These are phyloP conservation scores for Festucalex cinctus DNA, from an alignment of 2,113 vertebrate genomes.

Conservation along the genomic window DNA sequence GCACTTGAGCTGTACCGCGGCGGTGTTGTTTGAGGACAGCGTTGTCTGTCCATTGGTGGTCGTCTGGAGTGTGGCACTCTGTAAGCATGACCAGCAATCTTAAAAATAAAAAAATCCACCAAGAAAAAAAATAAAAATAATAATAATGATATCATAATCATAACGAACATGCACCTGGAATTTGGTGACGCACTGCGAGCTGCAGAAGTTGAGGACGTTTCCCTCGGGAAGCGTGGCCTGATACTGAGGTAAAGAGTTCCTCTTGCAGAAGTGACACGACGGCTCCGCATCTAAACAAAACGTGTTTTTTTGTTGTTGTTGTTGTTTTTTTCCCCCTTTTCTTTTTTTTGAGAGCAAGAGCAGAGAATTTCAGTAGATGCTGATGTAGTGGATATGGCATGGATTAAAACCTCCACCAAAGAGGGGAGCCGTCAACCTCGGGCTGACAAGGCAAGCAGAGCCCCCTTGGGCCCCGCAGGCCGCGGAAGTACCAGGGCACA, in stretches of 20 bases:
- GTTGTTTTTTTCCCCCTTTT: no score
- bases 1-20: conserved; percentile 89
- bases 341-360: no score
- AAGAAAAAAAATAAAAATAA: background rate
- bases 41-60: conserved; percentile 85
- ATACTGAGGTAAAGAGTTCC: conserved; percentile 93
- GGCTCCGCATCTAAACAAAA: conserved; percentile 80
- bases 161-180: conserved; percentile 82
- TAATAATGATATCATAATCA: background rate
- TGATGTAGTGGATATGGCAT: no score
- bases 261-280: conserved; percentile 96
- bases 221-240: conserved; percentile 97
- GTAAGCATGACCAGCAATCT: conserved; percentile 5
- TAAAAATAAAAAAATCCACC: background rate
- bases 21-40: conserved; percentile 66
- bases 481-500: no score
- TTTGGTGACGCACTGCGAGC: conserved; percentile 95
- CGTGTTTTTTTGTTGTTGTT: background rate
- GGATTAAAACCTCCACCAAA: no score
- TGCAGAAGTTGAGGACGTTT: conserved; percentile 94
- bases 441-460: no score
- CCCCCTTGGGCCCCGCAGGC: no score
- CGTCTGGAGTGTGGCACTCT: conserved; percentile 86
- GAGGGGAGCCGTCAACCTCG: no score
- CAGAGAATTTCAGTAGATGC: no score